Base-by-base conservation (phyloP, 2,797 vertebrate genomes). In the Chelon labrosus region DNA sequence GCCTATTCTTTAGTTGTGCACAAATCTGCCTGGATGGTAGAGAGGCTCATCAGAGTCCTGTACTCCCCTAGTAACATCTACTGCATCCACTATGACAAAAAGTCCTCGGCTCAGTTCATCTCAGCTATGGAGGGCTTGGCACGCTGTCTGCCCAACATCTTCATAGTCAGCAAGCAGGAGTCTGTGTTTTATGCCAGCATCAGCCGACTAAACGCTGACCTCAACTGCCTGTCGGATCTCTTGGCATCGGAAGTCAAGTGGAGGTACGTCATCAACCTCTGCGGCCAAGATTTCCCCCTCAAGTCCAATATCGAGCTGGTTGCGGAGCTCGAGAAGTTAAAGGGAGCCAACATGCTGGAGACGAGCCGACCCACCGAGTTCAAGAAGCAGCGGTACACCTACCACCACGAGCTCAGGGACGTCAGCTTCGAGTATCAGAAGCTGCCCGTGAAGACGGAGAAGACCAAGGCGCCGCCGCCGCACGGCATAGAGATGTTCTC, bases 221-320 rank as follows among this genome's bases (percentile, higher is more conserved):
- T 98, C 38, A 97, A 98, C 82, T 99, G 98, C 61, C 86, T 99
- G 78, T 95, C 95, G 1, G 97, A 99, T 86, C 94, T 99, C 73
- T 75, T 97, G 70, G 71, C 6, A 7, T 97, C 96, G 47, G 75
- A 93, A 0, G 91, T 97, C 77, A 92, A 91, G 35, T 99, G 98
- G 98, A 97, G 93, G 62, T 98, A 98, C 0, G 96, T 93, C 66
- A 97, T 99, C 84, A 99, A 99, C 86, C 89, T 98, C 52, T 99
- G 98, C 63, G 98, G 98, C 12, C 97, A 98, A 84, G 97, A 99
- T 82, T 97, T 99, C 75, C 97, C 98, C 27, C 93, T 99, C 60
- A 96, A 70, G 81, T 94, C 96, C 52, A 99, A 97, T 70, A 91
- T 94, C 0, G 95, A 98, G 87, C 90, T 99, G 74, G 95, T 99